These are phyloP conservation scores for Acyrthosiphon pisum DNA, from an alignment of 1,140 invertebrate genomes.

Conservation along the genomic window DNA sequence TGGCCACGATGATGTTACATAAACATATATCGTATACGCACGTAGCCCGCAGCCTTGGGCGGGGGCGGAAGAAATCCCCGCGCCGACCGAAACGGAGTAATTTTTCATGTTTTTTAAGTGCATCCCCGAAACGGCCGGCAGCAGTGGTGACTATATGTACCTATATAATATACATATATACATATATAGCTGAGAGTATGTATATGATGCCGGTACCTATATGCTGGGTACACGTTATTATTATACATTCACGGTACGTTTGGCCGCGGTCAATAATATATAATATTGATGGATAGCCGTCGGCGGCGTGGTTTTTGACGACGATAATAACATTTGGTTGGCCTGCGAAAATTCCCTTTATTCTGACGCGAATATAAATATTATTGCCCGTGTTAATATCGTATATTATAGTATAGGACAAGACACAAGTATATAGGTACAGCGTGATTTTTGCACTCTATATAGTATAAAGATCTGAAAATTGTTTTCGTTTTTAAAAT, in stretches of 20 bases:
- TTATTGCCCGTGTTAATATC: background rate
- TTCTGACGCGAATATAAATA: background rate
- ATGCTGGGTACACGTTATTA: background rate
- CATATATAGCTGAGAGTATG: background rate
- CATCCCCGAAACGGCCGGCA: background rate
- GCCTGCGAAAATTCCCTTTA: background rate
- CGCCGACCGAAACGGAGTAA: conserved; percentile 44
- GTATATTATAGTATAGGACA: background rate
- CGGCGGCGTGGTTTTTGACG: background rate
- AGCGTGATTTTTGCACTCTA: too few species aligned
- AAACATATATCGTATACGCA: background rate
- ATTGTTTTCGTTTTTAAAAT: too few species aligned
- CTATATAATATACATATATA: background rate
- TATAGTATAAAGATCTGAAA: too few species aligned
- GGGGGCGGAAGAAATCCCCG: background rate
- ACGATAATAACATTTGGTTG: background rate
- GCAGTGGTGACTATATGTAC: background rate
- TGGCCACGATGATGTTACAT: background rate
- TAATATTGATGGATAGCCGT: conserved; percentile 27
- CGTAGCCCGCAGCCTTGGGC: background rate
- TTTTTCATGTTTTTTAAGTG: conserved; percentile 57
- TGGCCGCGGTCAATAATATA: conserved; percentile 31
- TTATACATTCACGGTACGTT: conserved; percentile 1
- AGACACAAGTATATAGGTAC: too few species aligned
- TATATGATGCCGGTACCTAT: background rate